Conservation (phyloP, 2,797 vertebrate species). For the Sciurus vulgaris region DNA sequence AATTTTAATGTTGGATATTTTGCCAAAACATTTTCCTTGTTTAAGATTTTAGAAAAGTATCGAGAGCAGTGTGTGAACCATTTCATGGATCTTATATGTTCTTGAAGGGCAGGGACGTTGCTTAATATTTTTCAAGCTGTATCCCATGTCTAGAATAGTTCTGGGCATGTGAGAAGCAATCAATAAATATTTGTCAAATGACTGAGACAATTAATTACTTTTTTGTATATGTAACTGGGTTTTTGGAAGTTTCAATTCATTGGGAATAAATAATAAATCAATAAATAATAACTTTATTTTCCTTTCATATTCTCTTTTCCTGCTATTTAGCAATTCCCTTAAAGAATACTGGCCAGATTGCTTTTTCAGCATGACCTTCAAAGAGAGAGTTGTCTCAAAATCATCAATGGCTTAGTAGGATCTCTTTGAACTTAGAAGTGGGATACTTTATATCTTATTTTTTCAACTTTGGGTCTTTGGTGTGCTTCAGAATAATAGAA, state of each 20-base stretch:
- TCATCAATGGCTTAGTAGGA: background rate
- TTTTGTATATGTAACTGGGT: background rate
- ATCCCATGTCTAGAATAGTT: background rate
- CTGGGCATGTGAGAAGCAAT: background rate
- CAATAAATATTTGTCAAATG: conserved; percentile 24
- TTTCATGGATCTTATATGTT: background rate
- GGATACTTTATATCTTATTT: background rate
- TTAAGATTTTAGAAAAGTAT: conserved; percentile 5
- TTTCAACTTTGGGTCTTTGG: background rate
- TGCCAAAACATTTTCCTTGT: conserved; percentile 2
- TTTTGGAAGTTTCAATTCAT: conserved; percentile 21
- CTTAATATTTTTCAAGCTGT: conserved; percentile 27
- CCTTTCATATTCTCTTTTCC: conserved; percentile 1
- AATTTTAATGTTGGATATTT: conserved; percentile 13
- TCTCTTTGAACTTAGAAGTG: background rate
- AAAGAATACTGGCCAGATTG: background rate
- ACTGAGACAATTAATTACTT: background rate
- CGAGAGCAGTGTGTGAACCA: background rate
- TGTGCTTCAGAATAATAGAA: background rate
- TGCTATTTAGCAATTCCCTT: conserved; percentile 18
- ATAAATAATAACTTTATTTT: background rate
- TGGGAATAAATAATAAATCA: background rate
- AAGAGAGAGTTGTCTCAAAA: background rate
- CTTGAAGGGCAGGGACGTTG: background rate
- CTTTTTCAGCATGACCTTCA: background rate